Evolutionary conservation across 2,888 invertebrate species (phyloP).

Genomic region (Blastobasis lacticolella): DNA sequence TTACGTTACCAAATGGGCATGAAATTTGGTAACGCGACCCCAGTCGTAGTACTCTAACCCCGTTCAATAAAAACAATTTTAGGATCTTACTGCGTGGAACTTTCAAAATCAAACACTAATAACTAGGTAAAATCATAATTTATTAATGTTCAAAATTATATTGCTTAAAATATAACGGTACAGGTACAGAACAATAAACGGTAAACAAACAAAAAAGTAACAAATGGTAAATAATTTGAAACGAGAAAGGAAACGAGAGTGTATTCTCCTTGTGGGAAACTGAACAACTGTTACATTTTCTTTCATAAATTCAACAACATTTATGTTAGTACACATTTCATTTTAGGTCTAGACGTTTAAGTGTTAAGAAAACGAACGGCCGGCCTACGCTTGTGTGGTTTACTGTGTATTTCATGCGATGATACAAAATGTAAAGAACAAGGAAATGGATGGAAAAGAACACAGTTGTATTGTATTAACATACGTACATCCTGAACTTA

Average conservation of each 20-base stretch:
- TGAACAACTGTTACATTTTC: constrained; percentile 36
- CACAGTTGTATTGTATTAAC: no score
- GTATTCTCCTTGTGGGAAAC: constrained; percentile 34
- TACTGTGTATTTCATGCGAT: no score
- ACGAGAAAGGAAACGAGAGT: neutral
- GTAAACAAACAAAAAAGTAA: no score
- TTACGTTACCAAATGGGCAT: constrained; percentile 30
- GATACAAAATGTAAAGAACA: no score
- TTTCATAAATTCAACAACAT: constrained; percentile 10
- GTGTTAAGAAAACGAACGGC: neutral
- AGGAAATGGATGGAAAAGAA: no score
- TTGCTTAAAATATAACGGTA: neutral
- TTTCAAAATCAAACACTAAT: neutral
- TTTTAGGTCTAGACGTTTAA: constrained; percentile 35
- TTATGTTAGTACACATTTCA: constrained; percentile 26
- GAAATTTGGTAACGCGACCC: constrained; percentile 33
- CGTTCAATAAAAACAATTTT: neutral
- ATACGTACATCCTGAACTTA: no score
- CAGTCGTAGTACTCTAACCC: no score
- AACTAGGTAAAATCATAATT: neutral
- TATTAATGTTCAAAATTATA: neutral
- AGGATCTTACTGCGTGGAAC: constrained; percentile 8
- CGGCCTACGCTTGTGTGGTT: no score
- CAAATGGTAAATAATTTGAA: no score
- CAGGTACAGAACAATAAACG: no score